Conservation (phyloP, 2,797 vertebrate genomes). For the Sebastes vulpes region DNA sequence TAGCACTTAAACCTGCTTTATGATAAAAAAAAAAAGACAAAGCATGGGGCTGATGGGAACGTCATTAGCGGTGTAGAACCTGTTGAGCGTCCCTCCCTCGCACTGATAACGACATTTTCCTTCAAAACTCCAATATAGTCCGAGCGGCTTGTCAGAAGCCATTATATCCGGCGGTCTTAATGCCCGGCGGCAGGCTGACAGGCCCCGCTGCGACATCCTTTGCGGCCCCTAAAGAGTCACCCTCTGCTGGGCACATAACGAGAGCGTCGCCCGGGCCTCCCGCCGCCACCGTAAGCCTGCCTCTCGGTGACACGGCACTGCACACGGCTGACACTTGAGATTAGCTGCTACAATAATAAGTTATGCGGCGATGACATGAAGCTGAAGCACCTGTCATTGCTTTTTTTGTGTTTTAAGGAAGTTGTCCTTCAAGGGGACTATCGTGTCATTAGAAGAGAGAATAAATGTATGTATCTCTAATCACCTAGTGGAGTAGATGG, state of each 20-base stretch:
- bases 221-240: conserved; percentile 43
- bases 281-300: conserved; percentile 10
- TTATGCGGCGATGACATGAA: background rate
- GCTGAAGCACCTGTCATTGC: background rate
- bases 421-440: background rate
- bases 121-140: conserved; percentile 18
- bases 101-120: conserved; percentile 13
- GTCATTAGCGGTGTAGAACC: background rate
- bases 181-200: conserved; percentile 42
- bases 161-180: conserved; percentile 30
- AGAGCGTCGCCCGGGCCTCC: conserved; percentile 24
- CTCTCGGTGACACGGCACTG: conserved; percentile 11
- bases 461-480: background rate
- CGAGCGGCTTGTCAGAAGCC: conserved; percentile 59
- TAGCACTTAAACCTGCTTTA: too few relatives aligned
- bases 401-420: background rate
- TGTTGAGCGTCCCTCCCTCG: conserved; percentile 13
- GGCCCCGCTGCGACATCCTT: conserved; percentile 27
- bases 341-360: conserved; percentile 29
- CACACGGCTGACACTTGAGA: conserved; percentile 42
- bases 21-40: too few relatives aligned
- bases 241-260: conserved; percentile 58
- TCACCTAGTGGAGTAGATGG: background rate
- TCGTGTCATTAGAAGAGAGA: background rate
- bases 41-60: too few relatives aligned